These are phyloP conservation scores for Caenorhabditis sp. DNA, from an alignment of 2,888 invertebrate species.

Conservation along the genomic window DNA sequence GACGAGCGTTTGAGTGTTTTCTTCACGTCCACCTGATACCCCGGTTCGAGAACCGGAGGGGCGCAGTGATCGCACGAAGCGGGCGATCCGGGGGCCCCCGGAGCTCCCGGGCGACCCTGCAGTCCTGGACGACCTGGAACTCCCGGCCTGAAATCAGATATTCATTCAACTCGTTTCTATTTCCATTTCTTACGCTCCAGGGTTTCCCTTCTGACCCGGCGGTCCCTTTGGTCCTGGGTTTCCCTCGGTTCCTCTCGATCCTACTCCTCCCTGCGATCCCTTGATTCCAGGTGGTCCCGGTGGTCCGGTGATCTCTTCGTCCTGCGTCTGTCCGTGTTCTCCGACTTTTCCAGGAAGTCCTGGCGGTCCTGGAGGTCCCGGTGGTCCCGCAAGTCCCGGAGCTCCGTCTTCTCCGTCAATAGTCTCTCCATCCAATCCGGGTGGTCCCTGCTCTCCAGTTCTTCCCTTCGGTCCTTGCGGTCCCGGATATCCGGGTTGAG, in stretches of 20 bases:
- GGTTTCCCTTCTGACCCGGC: slow-evolving; percentile 51
- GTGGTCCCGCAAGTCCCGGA: slow-evolving; percentile 60
- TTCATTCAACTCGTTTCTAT: neutral
- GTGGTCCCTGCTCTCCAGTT: slow-evolving; percentile 50
- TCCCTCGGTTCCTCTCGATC: slow-evolving; percentile 54
- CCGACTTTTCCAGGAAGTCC: slow-evolving; percentile 50
- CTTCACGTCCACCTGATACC: slow-evolving; percentile 57
- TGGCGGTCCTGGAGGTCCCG: slow-evolving; percentile 58
- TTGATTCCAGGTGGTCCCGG: slow-evolving; percentile 51
- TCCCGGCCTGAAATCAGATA: slow-evolving; percentile 51
- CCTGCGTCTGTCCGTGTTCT: slow-evolving; percentile 20
- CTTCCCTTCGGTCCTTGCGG: slow-evolving; percentile 62
- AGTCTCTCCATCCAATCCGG: slow-evolving; percentile 60
- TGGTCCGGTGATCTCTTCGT: slow-evolving; percentile 49
- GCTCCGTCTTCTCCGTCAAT: slow-evolving; percentile 53
- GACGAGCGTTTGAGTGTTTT: slow-evolving; percentile 41
- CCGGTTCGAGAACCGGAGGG: slow-evolving; percentile 55
- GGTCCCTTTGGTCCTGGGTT: slow-evolving; percentile 60
- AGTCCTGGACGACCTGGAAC: slow-evolving; percentile 52
- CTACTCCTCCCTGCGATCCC: slow-evolving; percentile 48
- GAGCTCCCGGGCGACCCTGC: slow-evolving; percentile 50
- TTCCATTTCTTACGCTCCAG: slow-evolving; percentile 34
- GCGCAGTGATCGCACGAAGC: slow-evolving; percentile 63
- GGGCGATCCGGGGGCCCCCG: slow-evolving; percentile 50
- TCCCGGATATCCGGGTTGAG: slow-evolving; percentile 56